Evolutionary conservation across 1,140 invertebrate species (phyloP).

Genomic region (Brachionus manjavacas): DNA sequence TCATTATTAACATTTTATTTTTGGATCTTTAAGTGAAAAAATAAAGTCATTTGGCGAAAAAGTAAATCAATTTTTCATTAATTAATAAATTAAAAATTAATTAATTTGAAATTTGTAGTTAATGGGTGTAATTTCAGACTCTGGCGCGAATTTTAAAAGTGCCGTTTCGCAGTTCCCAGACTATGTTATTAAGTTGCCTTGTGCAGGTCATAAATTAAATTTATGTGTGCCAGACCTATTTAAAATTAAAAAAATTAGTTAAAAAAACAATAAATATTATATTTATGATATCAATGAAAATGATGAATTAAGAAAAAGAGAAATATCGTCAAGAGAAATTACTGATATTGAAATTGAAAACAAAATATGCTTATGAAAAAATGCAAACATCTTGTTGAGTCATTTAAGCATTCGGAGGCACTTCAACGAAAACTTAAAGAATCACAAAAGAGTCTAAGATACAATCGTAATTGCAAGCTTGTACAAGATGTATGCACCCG

Average conservation of each 20-base stretch:
- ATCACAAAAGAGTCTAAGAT: neutral
- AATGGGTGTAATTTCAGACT: conserved; percentile 2
- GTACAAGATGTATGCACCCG: conserved; percentile 23
- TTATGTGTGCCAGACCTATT: neutral
- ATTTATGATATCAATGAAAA: conserved; percentile 29
- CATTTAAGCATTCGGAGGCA: conserved; percentile 1
- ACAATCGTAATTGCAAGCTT: conserved; percentile 21
- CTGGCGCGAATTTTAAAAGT: conserved; percentile 27
- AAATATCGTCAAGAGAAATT: neutral
- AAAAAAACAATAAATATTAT: too few relatives aligned
- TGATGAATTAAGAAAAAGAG: neutral
- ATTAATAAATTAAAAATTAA: neutral
- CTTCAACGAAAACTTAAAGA: conserved; percentile 14
- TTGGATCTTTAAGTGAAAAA: neutral
- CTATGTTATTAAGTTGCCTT: neutral
- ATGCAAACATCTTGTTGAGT: conserved; percentile 14
- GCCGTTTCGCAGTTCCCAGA: neutral
- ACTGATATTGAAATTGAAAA: neutral
- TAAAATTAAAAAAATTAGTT: conserved; percentile 32
- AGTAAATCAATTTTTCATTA: conserved; percentile 6
- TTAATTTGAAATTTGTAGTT: neutral
- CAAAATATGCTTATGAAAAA: neutral
- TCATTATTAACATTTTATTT: conserved; percentile 1
- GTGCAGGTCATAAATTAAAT: conserved; percentile 32
- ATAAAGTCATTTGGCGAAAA: neutral